Base-by-base conservation (phyloP, 2,888 invertebrate species). In the Macrosoma leucophasiata region DNA sequence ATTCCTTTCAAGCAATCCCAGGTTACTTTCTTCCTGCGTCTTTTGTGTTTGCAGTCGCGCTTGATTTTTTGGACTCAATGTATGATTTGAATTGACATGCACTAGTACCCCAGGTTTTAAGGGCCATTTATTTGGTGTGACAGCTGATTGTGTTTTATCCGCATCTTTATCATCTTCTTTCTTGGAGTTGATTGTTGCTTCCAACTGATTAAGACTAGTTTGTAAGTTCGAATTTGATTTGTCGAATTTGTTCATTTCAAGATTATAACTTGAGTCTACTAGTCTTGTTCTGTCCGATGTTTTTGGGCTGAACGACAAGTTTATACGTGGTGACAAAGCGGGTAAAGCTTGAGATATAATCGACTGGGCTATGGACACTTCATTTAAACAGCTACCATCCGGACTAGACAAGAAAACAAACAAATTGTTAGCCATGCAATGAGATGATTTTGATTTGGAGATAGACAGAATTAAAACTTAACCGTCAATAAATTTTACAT, bases 31-130 rank as follows among this genome's bases (percentile, higher is more conserved):
- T 41, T 61, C 51, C 41, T 48, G 39, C 15, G 55, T 41, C 36
- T 39, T 44, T 13, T 41, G 37, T 29, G 50, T 62, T 53, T 70
- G 70, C 19, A 79, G 57, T 56, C 73, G 63, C 3, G 78, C 73
- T 59, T 81, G 84, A 49, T 84, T 84, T 52, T 85, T 85, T 15
- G 88, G 88, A 50, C 88, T 87, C 9, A 89, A 60, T 51, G 91
- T 92, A 68, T 93, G 91, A 67, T 91, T 89, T 35, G 93, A 92
- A 77, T 94, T 94, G 13, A 95, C 91, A 66, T 95, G 95, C 28
- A 95, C 91, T 58, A 95, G 85, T 32, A 95, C 94, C 31, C 95
- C 95, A 2, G 95, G 95, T 60, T 93, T 91, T 39, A 95, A 75
- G 5, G 95, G 95, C 95, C 95, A 96, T 63, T 93, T 91, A 49